Base-by-base conservation (phyloP, 2,797 vertebrate genomes). In the Acropternis orthonyx region DNA sequence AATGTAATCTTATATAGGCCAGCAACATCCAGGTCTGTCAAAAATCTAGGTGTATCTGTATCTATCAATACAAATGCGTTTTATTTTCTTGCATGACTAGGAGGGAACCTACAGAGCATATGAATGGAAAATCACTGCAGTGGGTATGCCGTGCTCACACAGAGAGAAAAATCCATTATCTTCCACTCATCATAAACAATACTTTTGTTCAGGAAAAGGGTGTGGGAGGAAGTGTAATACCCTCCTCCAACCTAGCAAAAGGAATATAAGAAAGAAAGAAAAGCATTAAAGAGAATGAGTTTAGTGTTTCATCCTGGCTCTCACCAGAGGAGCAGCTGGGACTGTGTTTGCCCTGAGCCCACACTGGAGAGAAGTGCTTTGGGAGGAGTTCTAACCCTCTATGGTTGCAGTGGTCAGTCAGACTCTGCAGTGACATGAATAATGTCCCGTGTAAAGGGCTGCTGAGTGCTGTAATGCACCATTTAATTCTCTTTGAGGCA, bases 41-140 rank as follows among this genome's bases (percentile, higher is more conserved):
- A 51, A 94, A 76, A 10, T 51, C 44, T 59, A 71, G 61, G 11
- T 95, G 7, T 75, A 76, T 73, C 55, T 92, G 44, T 88, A 63
- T 67, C 17, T 83, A 30, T 74, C 17, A 4, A 59, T 80, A 91
- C 22, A 91, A 81, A 82, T 85, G 43, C 54, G 34, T 16, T 89
- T 89, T 87, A 73, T 95, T 95, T 95, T 68, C 76, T 79, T 65
- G 34, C n/a, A 48, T n/a, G 14, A 34, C 32, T 78, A 56, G 48
- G 37, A 54, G 15, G 61, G n/a, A 77, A 54, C 37, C 27, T 63
- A 56, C 36, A 80, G 41, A 92, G 67, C 49, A 41, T 44, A 76
- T 59, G 81, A 94, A 92, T 77, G 61, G 71, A 89, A 94, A 95
- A 89, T 87, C 81, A 46, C 51, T 91, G 63, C 59, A 51, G 48